Conservation (phyloP, 1,140 invertebrate species). For the Drosophila lacteicornis region DNA sequence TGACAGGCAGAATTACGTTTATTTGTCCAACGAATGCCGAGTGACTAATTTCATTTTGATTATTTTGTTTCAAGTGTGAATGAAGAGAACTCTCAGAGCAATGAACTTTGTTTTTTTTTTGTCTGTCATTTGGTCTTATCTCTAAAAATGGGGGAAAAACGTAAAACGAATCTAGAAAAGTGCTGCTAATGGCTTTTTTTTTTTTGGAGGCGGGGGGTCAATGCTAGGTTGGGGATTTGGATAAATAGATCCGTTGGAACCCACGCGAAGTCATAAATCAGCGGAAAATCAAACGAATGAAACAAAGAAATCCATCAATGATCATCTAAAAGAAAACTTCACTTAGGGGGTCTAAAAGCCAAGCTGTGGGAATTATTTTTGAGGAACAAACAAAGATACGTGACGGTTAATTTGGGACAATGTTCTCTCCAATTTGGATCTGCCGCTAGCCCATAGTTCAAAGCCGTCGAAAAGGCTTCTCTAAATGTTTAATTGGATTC, state of each 20-base stretch:
- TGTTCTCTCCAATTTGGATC: background rate
- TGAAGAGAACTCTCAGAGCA: slow-evolving; percentile 25
- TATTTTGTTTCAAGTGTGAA: slow-evolving; percentile 43
- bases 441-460: background rate
- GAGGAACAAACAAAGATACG: background rate
- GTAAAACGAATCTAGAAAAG: slow-evolving; percentile 32
- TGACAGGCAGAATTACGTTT: slow-evolving; percentile 31
- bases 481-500: background rate
- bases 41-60: slow-evolving; percentile 51
- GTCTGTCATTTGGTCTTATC: slow-evolving; percentile 30
- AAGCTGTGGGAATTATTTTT: slow-evolving; percentile 2
- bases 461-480: background rate
- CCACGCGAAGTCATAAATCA: slow-evolving; percentile 41
- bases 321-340: slow-evolving; percentile 12
- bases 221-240: slow-evolving; percentile 10
- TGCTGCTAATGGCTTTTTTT: slow-evolving; percentile 37
- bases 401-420: background rate
- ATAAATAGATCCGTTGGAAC: slow-evolving; percentile 28
- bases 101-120: slow-evolving; percentile 34
- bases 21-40: slow-evolving; percentile 38
- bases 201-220: slow-evolving; percentile 21
- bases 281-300: slow-evolving; percentile 36
- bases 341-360: slow-evolving; percentile 4
- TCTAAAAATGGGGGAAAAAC: slow-evolving; percentile 22
- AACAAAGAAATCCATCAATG: slow-evolving; percentile 32